Conservation (phyloP, 2,797 vertebrate genomes). For the Xyrichtys novacula region DNA sequence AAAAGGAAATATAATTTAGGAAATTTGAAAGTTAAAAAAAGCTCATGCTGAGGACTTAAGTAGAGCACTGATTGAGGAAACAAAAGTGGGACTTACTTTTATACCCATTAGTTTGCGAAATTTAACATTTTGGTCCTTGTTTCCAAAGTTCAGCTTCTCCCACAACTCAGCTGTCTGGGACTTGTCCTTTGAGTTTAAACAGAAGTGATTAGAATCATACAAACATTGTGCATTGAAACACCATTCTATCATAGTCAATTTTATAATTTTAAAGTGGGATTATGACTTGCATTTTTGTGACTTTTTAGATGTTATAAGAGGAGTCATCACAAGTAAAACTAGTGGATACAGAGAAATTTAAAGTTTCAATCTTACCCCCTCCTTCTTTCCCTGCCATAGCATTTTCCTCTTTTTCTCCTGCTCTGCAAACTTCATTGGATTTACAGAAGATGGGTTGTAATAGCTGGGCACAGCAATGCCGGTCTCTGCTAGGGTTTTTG, state of each 20-base stretch:
- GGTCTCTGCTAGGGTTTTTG: slow-evolving; percentile 96
- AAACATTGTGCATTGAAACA: background rate
- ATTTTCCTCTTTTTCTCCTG: slow-evolving; percentile 98
- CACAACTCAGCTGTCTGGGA: slow-evolving; percentile 98
- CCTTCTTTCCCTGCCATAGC: slow-evolving; percentile 99
- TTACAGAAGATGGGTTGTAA: slow-evolving; percentile 98
- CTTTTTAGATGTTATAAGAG: background rate
- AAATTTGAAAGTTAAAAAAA: background rate
- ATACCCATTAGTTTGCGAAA: slow-evolving; percentile 99
- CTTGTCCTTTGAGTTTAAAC: slow-evolving; percentile 88
- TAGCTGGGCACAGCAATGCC: slow-evolving; percentile 99
- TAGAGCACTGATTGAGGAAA: background rate
- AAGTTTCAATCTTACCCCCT: slow-evolving; percentile 86
- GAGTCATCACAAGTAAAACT: background rate
- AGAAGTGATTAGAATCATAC: background rate
- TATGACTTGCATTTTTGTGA: fast-evolving
- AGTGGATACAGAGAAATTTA: background rate
- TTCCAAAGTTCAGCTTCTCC: slow-evolving; percentile 99
- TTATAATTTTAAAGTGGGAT: background rate
- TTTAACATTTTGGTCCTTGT: slow-evolving; percentile 99
- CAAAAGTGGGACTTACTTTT: slow-evolving; percentile 89
- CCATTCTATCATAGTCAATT: background rate
- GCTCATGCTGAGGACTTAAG: background rate
- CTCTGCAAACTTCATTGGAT: slow-evolving; percentile 98
- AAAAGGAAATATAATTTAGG: background rate